Conservation (phyloP, 2,888 invertebrate species). For the Miltochrista miniata region DNA sequence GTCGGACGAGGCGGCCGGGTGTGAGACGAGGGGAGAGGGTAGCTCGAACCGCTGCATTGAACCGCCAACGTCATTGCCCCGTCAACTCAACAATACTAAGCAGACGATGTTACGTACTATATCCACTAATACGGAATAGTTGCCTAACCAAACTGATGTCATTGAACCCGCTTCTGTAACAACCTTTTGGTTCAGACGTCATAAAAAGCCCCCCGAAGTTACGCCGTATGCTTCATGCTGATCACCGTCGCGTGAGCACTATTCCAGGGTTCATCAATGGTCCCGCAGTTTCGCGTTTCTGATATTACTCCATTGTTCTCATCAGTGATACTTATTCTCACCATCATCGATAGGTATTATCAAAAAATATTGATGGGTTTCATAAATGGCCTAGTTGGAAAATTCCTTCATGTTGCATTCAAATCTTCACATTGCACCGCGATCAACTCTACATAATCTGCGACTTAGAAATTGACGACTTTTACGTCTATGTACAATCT, state of each 20-base stretch:
- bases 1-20: conserved; percentile 66
- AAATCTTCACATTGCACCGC: no score
- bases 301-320: no score
- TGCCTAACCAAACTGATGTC: conserved; percentile 59
- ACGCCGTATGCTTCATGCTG: conserved; percentile 4
- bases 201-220: conserved; percentile 13
- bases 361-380: no score
- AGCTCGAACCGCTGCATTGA: conserved; percentile 63
- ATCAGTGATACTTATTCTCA: no score
- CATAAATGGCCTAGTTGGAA: no score
- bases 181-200: conserved; percentile 23
- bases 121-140: conserved; percentile 65
- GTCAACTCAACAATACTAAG: conserved; percentile 82
- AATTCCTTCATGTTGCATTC: no score
- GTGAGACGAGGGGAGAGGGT: conserved; percentile 50
- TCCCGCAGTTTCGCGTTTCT: no score
- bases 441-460: no score
- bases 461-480: no score
- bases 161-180: conserved; percentile 52
- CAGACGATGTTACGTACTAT: conserved; percentile 72
- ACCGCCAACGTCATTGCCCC: conserved; percentile 80
- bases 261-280: no score
- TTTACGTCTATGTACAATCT: no score
- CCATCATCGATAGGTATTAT: no score
- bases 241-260: background rate